Evolutionary conservation across 2,797 vertebrate genomes (phyloP), one percentile per base, ranked within the genome.

Genomic region (Aeoliscus strigatus): DNA sequence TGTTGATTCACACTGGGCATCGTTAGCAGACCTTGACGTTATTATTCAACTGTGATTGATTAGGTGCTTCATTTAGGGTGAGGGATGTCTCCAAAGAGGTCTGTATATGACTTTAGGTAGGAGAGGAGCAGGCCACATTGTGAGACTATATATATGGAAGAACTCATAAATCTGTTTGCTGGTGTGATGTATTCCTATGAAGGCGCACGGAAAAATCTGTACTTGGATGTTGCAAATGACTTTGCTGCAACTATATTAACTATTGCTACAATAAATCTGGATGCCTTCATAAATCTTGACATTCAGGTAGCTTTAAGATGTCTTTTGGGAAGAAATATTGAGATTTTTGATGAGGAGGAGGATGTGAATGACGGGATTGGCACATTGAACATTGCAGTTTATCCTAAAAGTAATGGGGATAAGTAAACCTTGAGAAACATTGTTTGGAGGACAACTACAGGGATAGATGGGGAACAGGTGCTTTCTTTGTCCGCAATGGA

Each of bases 381-480:
- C 21, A 63, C 51, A 40, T 69, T 60, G 48, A 67, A 50, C 57
- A 40, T 59, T 42, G 27, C 26, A 9, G 47, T 42, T 65, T 50
- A 56, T 59, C 27, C 29, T 27, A 28, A 42, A 59, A 59, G 35
- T 26, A 52, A 34, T 9, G n/a, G 14, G 13, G 26, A 48, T 60
- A 48, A 53, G 25, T 23, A 54, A 58, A 37, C 54, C 40, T 60
- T 60, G 21, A 48, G 52, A 70, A 49, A 64, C 49, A 39, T 34
- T 52, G 41, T 59, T 51, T 72, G 47, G 46, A 70, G 65, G 43
- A 35, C 51, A 48, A 29, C 40, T 32, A 37, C 17, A 55, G 44
- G 35, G 50, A 77, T 74, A 12, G 27, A 70, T 70, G 50, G 33
- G 13, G 47, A 78, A 70, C 71, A 78, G 62, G 61, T 77, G 76